Conservation (phyloP, 2,888 invertebrate genomes). For the Coremacera marginata region DNA sequence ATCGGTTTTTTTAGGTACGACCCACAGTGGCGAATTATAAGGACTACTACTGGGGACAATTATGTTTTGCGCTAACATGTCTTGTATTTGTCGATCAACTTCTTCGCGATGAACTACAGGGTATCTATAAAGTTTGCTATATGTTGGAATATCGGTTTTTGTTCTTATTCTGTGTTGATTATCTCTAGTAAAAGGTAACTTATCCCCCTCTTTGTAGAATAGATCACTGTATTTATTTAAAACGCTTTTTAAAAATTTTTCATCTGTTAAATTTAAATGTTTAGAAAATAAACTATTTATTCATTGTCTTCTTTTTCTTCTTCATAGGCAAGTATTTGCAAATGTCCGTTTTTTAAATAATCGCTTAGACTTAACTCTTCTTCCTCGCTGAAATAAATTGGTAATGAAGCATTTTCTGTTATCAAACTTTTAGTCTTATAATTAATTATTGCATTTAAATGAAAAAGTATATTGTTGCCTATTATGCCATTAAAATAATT, state of each 20-base stretch:
- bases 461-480: background rate
- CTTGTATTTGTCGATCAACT: no score
- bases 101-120: constrained; percentile 32
- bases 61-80: constrained; percentile 34
- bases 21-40: constrained; percentile 36
- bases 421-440: background rate
- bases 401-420: background rate
- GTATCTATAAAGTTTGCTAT: constrained; percentile 21
- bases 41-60: constrained; percentile 29
- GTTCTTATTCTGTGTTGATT: constrained; percentile 15
- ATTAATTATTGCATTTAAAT: background rate
- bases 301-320: background rate
- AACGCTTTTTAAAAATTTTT: background rate
- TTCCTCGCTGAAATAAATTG: background rate
- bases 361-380: background rate
- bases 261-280: constrained; percentile 5
- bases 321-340: background rate
- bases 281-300: background rate
- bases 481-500: background rate
- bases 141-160: constrained; percentile 11
- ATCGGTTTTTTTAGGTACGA: constrained; percentile 36
- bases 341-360: no score
- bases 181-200: background rate
- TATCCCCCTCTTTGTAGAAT: constrained; percentile 22
- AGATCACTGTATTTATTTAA: background rate